A percentile compares a stretch with the other conserved stretches of the same genome.
Conservation (phyloP, 2,888 invertebrate species). For the Leucophora obtusa region DNA sequence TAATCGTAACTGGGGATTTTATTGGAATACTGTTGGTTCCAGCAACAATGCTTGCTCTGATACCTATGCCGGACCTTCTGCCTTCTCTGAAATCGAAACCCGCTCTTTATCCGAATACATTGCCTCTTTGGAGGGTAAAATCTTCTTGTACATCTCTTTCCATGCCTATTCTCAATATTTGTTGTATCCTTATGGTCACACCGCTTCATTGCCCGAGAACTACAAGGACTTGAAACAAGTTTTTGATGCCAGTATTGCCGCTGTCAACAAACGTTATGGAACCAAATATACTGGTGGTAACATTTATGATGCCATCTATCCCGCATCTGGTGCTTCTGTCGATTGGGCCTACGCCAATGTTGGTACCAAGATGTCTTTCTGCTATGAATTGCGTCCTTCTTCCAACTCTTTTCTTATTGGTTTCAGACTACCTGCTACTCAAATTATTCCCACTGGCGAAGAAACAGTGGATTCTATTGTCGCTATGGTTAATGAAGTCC, state of each 20-base stretch:
- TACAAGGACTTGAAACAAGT: slow-evolving; percentile 78
- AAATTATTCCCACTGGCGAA: slow-evolving; percentile 83
- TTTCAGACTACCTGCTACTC: slow-evolving; percentile 82
- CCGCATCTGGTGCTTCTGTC: slow-evolving; percentile 81
- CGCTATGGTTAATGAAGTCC: slow-evolving; percentile 76
- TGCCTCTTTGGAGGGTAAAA: slow-evolving; percentile 78
- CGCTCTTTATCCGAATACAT: slow-evolving; percentile 81
- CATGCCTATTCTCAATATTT: slow-evolving; percentile 87
- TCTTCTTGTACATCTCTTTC: slow-evolving; percentile 84
- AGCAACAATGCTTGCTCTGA: slow-evolving; percentile 82
- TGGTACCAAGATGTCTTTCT: slow-evolving; percentile 81
- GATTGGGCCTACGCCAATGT: slow-evolving; percentile 83
- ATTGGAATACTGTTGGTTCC: slow-evolving; percentile 83
- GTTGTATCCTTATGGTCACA: slow-evolving; percentile 83
- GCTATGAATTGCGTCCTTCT: slow-evolving; percentile 81
- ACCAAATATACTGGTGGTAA: slow-evolving; percentile 77
- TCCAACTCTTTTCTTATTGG: slow-evolving; percentile 74
- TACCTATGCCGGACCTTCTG: slow-evolving; percentile 82
- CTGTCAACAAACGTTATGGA: slow-evolving; percentile 75
- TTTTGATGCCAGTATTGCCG: slow-evolving; percentile 69
- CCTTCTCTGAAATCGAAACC: slow-evolving; percentile 87
- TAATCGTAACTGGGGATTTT: slow-evolving; percentile 87
- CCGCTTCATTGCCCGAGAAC: slow-evolving; percentile 79
- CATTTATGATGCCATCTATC: slow-evolving; percentile 79
- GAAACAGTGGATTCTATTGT: slow-evolving; percentile 81